These are phyloP conservation scores for Tromatobia lineatoria DNA, from an alignment of 2,888 invertebrate species.

Conservation along the genomic window DNA sequence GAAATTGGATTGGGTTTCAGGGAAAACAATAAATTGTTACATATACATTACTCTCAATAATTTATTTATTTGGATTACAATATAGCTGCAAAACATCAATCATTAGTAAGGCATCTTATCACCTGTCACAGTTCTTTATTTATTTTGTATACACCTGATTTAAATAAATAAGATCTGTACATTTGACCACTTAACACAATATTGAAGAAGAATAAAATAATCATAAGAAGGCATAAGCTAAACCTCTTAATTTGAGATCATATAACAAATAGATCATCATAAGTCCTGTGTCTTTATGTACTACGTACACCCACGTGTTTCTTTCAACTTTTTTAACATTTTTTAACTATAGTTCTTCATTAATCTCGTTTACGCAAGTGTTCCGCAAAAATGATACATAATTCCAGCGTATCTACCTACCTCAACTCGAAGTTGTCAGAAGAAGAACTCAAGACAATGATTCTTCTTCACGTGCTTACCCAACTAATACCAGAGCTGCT, in stretches of 20 bases:
- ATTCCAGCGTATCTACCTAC: not conserved
- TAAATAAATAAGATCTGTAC: too few species aligned
- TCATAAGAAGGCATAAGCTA: not conserved
- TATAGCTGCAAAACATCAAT: too few species aligned
- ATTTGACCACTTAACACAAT: too few species aligned
- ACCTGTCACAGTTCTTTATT: too few species aligned
- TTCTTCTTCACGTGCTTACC: not conserved
- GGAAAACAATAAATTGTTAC: too few species aligned
- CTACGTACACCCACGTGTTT: not conserved
- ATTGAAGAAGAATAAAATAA: not conserved
- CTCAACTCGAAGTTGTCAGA: constrained; percentile 10
- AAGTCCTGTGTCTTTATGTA: not conserved
- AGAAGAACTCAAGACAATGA: constrained; percentile 33
- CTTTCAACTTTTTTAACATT: not conserved
- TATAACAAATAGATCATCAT: not conserved
- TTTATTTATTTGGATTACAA: too few species aligned
- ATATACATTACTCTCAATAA: too few species aligned
- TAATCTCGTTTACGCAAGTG: not conserved
- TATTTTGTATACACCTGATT: too few species aligned
- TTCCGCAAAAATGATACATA: not conserved
- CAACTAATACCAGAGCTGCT: not conserved
- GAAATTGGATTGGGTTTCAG: too few species aligned
- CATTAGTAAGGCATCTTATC: too few species aligned
- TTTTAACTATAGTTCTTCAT: not conserved
- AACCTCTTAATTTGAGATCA: too few species aligned